Percentiles rank a stretch among this genome's conserved stretches.
These are phyloP conservation scores for Galemys pyrenaicus DNA, from an alignment of 2,113 vertebrate species.

Conservation along the genomic window DNA sequence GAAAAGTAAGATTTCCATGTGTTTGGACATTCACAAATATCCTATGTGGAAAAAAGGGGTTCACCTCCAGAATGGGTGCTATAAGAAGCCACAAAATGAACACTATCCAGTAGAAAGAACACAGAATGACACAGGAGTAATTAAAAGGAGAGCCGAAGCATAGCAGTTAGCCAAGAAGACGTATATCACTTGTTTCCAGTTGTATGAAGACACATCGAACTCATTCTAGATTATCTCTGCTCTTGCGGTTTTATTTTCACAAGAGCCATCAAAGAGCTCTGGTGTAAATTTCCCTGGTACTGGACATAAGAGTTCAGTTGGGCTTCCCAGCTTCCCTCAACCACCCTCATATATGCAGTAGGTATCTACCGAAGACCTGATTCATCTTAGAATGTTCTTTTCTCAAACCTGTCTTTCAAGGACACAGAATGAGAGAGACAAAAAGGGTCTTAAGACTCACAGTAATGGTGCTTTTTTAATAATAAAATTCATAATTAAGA, in stretches of 20 bases:
- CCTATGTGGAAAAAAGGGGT: neutral
- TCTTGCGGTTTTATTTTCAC: neutral
- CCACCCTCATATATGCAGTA: neutral
- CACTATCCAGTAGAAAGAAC: neutral
- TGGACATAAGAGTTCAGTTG: neutral
- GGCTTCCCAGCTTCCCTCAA: neutral
- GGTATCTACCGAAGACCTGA: neutral
- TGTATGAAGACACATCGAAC: conserved; percentile 7
- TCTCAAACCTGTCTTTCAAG: neutral
- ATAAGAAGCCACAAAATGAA: neutral
- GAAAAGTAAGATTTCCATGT: neutral
- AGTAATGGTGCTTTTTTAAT: neutral
- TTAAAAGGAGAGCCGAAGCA: conserved; percentile 8
- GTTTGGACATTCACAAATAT: neutral
- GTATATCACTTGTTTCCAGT: neutral
- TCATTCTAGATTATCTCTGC: conserved; percentile 30
- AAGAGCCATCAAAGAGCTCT: neutral
- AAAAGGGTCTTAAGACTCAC: neutral
- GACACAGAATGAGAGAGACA: neutral
- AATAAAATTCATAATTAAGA: neutral
- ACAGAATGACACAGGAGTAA: neutral
- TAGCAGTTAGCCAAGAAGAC: conserved; percentile 14
- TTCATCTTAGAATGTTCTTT: neutral
- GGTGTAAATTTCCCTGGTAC: neutral
- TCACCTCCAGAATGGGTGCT: neutral